Evolutionary conservation across 2,888 invertebrate genomes (phyloP).

Genomic region (Eupeodes luniger): DNA sequence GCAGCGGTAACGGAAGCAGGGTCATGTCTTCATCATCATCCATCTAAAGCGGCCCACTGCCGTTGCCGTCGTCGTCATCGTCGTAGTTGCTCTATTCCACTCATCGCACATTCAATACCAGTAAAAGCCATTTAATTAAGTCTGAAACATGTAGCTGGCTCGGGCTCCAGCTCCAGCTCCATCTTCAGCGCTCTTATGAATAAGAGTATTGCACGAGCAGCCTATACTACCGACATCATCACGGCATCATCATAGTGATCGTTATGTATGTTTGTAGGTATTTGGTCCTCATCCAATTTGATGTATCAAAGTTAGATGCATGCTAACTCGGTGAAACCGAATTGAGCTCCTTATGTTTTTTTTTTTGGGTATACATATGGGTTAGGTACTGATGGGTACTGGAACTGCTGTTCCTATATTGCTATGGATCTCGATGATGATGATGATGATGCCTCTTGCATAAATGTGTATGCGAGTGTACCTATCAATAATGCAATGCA

Average conservation of each 20-base stretch:
- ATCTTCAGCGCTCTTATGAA: conserved; percentile 59
- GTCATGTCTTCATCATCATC: conserved; percentile 47
- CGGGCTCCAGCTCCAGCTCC: too few relatives aligned
- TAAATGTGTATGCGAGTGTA: conserved; percentile 36
- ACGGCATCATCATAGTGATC: background rate
- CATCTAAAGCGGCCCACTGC: conserved; percentile 15
- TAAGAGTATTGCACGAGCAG: conserved; percentile 51
- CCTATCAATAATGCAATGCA: conserved; percentile 74
- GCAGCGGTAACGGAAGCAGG: conserved; percentile 15
- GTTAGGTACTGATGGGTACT: background rate
- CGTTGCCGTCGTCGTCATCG: background rate
- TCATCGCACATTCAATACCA: conserved; percentile 77
- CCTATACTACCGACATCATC: background rate
- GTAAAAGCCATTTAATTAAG: conserved; percentile 79
- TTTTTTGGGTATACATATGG: conserved; percentile 39
- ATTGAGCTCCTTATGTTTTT: conserved; percentile 75
- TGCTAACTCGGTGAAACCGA: conserved; percentile 66
- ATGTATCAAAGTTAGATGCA: conserved; percentile 74
- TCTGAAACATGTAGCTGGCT: conserved; percentile 77
- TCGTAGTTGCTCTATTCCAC: conserved; percentile 55
- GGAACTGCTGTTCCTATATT: conserved; percentile 23
- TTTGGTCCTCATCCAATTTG: conserved; percentile 62
- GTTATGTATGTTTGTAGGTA: background rate
- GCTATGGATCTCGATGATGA: background rate
- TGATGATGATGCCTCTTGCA: conserved; percentile 27